Conservation (phyloP, 2,797 vertebrate species). For the Ctenopoma multispine region DNA sequence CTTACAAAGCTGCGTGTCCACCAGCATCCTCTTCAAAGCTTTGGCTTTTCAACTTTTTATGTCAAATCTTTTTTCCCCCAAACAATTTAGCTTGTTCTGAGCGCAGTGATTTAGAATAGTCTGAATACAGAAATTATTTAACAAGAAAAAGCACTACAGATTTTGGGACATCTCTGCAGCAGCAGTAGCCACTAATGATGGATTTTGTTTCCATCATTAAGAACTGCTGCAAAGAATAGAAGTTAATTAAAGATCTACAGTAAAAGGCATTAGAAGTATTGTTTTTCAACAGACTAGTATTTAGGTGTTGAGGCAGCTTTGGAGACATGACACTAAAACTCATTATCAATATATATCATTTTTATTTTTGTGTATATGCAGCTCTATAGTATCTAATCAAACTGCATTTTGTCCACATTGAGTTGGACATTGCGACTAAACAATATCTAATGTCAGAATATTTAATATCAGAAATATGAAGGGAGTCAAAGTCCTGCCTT, state of each 20-base stretch:
- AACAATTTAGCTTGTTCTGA: neutral
- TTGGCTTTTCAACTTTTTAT: conserved; percentile 4
- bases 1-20: conserved; percentile 46
- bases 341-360: neutral
- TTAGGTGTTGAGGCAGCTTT: neutral
- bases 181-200: neutral
- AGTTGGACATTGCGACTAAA: conserved; percentile 8
- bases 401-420: conserved; percentile 8
- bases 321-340: conserved; percentile 38
- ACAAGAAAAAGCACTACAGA: conserved; percentile 44
- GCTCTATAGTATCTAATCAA: conserved; percentile 24
- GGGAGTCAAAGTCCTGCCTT: neutral
- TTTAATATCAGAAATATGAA: neutral
- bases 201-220: neutral
- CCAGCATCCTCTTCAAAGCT: conserved; percentile 37
- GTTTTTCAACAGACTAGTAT: conserved; percentile 1
- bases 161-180: neutral
- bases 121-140: conserved; percentile 7
- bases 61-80: neutral
- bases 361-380: neutral
- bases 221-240: neutral
- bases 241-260: neutral
- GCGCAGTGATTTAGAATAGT: neutral
- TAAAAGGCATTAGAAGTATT: neutral
- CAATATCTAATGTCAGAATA: neutral